Base-by-base conservation (phyloP, 2,113 vertebrate species). In the Calyptomena viridis region DNA sequence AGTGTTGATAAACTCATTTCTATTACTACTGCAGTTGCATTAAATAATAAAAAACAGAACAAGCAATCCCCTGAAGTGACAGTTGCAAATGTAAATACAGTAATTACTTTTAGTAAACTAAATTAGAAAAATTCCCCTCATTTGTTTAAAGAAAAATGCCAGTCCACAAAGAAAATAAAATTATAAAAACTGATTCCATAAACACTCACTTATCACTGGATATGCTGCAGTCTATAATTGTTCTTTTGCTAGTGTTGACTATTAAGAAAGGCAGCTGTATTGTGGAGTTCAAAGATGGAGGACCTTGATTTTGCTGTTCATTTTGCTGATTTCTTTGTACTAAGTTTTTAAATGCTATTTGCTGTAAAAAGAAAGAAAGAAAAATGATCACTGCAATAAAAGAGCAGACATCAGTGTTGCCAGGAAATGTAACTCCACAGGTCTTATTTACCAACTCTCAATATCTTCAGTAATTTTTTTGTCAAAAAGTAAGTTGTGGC, bases 261-360 rank as follows among this genome's bases (percentile, higher is more conserved):
- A 99, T 98, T 93, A 99, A 98, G 83, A 99, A 99, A 23, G 98
- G 98, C 83, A 99, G 98, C 92, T 98, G 98, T 81, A 99, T 98
- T 71, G 98, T 98, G 24, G 98, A 98, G 80, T 98, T 98, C 60
- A 97, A 66, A 42, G 98, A 98, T 30, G 98, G 98, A 56, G 98
- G 95, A 18, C 98, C 97, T 95, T 97, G 98, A 78, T 97, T 98
- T 76, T 97, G 96, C 50, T 98, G 98, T 85, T 99, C 98, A 24
- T 95, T 98, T 89, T 98, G 98, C 91, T 98, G 98, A 94, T 99
- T 99, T 96, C 98, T 98, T 96, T 98, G 98, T 49, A 99, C 98
- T 96, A 99, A 97, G 94, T 98, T 99, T 95, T 99, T 99, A 94
- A 99, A 99, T 53, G 98, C 98, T 39, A 99, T 99, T 98, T 99